Evolutionary conservation across 2,113 vertebrate species (phyloP), one percentile per base, ranked within the genome.

Genomic region (Canis aureus): DNA sequence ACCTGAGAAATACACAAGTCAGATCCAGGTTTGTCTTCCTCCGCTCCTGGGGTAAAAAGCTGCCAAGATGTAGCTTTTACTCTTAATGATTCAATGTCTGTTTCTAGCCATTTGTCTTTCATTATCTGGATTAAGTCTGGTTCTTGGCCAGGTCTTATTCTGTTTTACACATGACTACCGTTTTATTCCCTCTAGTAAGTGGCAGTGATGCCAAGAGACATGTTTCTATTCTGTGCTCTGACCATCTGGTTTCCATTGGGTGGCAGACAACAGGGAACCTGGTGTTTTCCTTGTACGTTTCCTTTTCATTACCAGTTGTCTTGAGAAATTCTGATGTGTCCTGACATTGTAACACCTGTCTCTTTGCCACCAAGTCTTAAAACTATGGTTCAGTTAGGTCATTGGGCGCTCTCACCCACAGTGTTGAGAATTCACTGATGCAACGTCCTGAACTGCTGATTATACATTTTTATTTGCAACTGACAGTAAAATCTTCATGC

Each of bases 271-370:
- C 29, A 71, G 19, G 38, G 43, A 82, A 20, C 57, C 57, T 59
- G 15, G 66, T 38, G 2, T n/a, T 83, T 69, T 90, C 43, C 35
- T 51, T 66, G 20, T 25, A 66, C 11, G 38, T 76, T 71, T 55
- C 29, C 78, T 67, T 94, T 53, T 55, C 12, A 32, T 43, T 79
- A 82, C 57, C 66, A 1, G 0, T 35, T 71, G 60, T 78, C 74
- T 81, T 85, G 25, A 92, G 19, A 91, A 94, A 95, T 82, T 69
- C 81, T 32, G 25, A 87, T 85, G 22, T 25, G 27, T 51, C 27
- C 78, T 38, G 29, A 43, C 49, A 38, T 89, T 38, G 16, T 73
- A 96, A 96, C 1, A 73, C 25, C n/a, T 59, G 49, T 85, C 49
- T 80, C 59, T 83, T 82, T 64, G 23, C 38, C 71, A 91, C 16